phyloP scores from a whole-genome alignment of 2,797 vertebrate genomes.

The Pseudochromis fuscus region DNA sequence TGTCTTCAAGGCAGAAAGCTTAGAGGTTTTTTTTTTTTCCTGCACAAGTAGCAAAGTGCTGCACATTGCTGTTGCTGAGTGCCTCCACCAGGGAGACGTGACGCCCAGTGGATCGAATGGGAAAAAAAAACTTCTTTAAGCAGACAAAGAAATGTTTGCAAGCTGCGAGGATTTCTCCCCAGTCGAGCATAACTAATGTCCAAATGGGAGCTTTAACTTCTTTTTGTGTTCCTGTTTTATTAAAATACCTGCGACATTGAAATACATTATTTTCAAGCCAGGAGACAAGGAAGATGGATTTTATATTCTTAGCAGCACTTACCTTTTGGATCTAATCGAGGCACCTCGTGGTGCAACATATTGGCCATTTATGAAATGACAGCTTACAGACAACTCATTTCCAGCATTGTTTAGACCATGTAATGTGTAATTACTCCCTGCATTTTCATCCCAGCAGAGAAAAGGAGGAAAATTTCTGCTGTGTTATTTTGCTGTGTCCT shows the following conservation, averaged over 20 bases:
- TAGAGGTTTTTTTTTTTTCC: constrained; percentile 49
- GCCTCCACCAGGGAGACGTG: constrained; percentile 52
- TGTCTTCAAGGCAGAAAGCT: constrained; percentile 72
- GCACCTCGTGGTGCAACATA: constrained; percentile 37
- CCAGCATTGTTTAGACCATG: constrained; percentile 58
- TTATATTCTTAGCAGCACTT: constrained; percentile 63
- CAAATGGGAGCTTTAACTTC: constrained; percentile 45
- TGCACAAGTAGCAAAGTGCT: constrained; percentile 56
- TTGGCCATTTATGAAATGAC: constrained; percentile 49
- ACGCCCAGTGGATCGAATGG: constrained; percentile 45
- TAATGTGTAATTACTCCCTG: constrained; percentile 54
- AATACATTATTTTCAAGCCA: constrained; percentile 48
- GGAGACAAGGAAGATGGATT: constrained; percentile 50
- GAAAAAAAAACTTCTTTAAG: constrained; percentile 50
- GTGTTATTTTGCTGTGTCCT: constrained; percentile 14
- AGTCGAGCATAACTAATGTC: constrained; percentile 67
- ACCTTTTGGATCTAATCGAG: constrained; percentile 67
- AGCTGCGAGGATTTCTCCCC: constrained; percentile 67
- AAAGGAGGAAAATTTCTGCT: constrained; percentile 3
- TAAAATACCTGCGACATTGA: constrained; percentile 48
- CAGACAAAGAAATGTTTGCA: constrained; percentile 66
- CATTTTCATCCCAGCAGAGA: constrained; percentile 31
- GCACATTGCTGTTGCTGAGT: constrained; percentile 67
- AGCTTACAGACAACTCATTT: constrained; percentile 63
- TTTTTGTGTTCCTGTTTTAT: constrained; percentile 61